phyloP scores from a whole-genome alignment of 2,113 vertebrate genomes.

The Diphyllodes magnificus region DNA sequence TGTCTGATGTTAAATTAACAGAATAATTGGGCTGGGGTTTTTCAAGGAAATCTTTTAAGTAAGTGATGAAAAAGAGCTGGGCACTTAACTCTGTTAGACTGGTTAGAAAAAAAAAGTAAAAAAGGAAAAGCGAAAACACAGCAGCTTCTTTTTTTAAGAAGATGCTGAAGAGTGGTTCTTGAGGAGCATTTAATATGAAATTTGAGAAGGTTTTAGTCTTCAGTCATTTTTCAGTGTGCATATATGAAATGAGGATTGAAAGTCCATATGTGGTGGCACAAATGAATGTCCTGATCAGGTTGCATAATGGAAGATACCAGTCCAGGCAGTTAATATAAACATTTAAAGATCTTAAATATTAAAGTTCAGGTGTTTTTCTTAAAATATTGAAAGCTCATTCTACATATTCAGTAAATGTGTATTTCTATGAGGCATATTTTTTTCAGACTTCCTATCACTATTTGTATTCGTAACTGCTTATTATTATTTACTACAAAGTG shows the following conservation, averaged over 20 bases:
- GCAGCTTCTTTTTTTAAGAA: not conserved
- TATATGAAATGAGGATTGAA: not conserved
- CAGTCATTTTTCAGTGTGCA: not conserved
- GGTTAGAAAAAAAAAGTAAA: not conserved
- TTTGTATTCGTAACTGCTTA: not conserved
- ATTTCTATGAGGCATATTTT: not conserved
- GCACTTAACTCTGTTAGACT: conserved; percentile 58
- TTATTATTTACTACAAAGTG: not conserved
- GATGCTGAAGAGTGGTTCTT: not conserved
- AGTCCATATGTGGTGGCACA: not conserved
- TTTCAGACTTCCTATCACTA: not conserved
- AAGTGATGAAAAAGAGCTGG: conserved; percentile 45
- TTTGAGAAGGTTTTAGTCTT: not conserved
- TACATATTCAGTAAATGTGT: not conserved
- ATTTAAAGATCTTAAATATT: not conserved
- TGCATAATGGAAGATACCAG: not conserved
- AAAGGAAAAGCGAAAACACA: not conserved
- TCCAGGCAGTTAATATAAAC: not conserved
- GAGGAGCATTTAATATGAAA: not conserved
- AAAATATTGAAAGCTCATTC: not conserved
- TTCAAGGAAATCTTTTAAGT: conserved; percentile 32
- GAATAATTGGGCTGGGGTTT: conserved; percentile 27
- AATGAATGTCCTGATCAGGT: not conserved
- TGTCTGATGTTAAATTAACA: not conserved
- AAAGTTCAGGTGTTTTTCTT: not conserved